Base-by-base conservation (phyloP, 2,797 vertebrate genomes). In the Anableps anableps region DNA sequence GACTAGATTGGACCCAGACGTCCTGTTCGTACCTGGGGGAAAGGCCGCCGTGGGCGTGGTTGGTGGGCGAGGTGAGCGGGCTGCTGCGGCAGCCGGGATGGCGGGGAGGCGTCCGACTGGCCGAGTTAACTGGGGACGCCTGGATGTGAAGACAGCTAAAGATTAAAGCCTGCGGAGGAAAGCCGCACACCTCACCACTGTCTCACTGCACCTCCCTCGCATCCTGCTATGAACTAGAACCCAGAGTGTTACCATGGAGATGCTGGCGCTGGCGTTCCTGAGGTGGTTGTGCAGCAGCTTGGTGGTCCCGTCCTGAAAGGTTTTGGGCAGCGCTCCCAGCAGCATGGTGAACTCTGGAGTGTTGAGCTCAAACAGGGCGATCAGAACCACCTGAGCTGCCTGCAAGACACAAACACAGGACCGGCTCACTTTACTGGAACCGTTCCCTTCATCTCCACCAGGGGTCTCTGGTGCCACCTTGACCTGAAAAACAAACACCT, bases 261-360 rank as follows among this genome's bases (percentile, higher is more conserved):
- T 96, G 94, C 95, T 95, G 82, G 96, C 98, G 93, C 97, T 98
- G 83, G 96, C 96, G 94, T 97, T 99, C 96, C 97, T 98, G 92
- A 99, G 97, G 94, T 99, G 98, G 93, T 96, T 98, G 93, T 99
- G 98, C 70, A 99, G 96, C 83, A 99, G 97, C 86, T 98, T 99
- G 91, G 98, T 99, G 93, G 98, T 97, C 87, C 98, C 98, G 41
- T 99, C 98, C 94, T 99, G 98, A 95, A 99, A 99, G 85, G 98
- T 99, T 96, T 99, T 99, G 87, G 98, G 98, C 94, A 99, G 97
- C 73, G 98, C 98, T 83, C 97, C 98, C 93, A 99, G 97, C 94
- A 99, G 95, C 98, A 99, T 99, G 91, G 97, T 98, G 97, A 99
- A 99, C 95, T 99, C 98, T 0, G 98, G 98, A 17, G 98, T 99